Conservation (phyloP, 2,888 invertebrate species). For the Cantharis nigra region DNA sequence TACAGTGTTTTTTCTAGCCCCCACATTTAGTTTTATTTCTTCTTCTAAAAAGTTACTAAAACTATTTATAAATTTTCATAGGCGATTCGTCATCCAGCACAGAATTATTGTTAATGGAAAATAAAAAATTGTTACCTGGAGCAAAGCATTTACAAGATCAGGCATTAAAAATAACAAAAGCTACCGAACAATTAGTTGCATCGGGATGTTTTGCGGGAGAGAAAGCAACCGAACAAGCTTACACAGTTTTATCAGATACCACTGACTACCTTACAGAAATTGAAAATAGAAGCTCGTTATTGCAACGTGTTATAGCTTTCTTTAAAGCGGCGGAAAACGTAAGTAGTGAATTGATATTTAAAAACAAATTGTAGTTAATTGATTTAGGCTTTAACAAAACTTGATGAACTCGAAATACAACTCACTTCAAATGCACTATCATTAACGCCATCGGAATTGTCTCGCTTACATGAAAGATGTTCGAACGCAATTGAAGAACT, state of each 20-base stretch:
- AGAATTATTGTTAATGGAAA: conserved; percentile 69
- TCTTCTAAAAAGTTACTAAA: not conserved
- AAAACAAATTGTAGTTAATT: not conserved
- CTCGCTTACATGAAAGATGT: conserved; percentile 69
- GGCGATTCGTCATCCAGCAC: conserved; percentile 75
- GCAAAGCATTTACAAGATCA: conserved; percentile 76
- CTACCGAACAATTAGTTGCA: conserved; percentile 74
- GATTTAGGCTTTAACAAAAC: conserved; percentile 67
- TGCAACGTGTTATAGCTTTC: conserved; percentile 72
- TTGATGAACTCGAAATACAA: conserved; percentile 77
- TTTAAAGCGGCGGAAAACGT: conserved; percentile 72
- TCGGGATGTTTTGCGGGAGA: conserved; percentile 73
- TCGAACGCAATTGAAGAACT: conserved; percentile 69
- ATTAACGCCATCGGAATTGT: conserved; percentile 69
- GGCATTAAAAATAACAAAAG: conserved; percentile 75
- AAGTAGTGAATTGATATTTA: conserved; percentile 31
- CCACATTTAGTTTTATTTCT: not conserved
- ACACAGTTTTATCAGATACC: conserved; percentile 66
- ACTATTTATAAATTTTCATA: conserved; percentile 31
- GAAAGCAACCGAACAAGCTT: conserved; percentile 69
- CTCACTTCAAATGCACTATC: conserved; percentile 63
- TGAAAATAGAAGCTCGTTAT: conserved; percentile 70
- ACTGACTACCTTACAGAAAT: conserved; percentile 73
- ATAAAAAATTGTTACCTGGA: conserved; percentile 70
- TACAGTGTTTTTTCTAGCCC: not conserved